Evolutionary conservation across 2,888 invertebrate genomes (phyloP), one percentile per base, ranked within the genome.

Genomic region (Drosophila melanosoma): DNA sequence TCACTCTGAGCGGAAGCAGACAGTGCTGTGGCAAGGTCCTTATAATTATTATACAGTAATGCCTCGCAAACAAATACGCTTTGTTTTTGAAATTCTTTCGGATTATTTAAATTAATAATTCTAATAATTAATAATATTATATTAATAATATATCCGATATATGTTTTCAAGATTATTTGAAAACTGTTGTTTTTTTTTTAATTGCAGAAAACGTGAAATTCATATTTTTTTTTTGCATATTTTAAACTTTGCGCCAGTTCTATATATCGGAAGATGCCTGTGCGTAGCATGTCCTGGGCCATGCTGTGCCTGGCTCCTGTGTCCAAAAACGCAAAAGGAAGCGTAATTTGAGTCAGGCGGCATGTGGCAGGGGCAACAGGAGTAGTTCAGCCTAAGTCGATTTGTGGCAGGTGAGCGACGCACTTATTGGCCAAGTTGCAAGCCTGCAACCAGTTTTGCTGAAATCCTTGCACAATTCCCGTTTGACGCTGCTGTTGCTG

Each of bases 331-430:
- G 29, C 52, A 58, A 61, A 69, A 74, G 80, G 71, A 71, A 80
- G 73, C 84, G 87, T 79, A 87, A 87, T 79, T 83, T 77, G 87
- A 87, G 87, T 83, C 78, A 67, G 72, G 74, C 90, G 79, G 87
- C 87, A 87, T 90, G 89, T 89, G 87, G 89, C 89, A 67, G 40
- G 48, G 53, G 48, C 71, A 72, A 17, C 52, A 66, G 59, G 61
- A 54, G 52, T 59, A 56, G 65, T 49, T 58, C 15, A 12, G 26
- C 35, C 42, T 56, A 23, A 69, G 36, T 17, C 40, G 45, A 53
- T 54, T 51, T 74, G 67, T 74, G 66, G 82, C 81, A 81, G 81
- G 81, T 81, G 81, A 82, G 79, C 73, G 49, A 58, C 68, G 77
- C 71, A 59, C 61, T 59, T 45, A 35, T 49, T 64, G 42, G 61